Percentiles rank a stretch among this genome's conserved stretches.
Evolutionary conservation across 2,888 invertebrate species (phyloP).

Genomic region (Tolmerus cingulatus): DNA sequence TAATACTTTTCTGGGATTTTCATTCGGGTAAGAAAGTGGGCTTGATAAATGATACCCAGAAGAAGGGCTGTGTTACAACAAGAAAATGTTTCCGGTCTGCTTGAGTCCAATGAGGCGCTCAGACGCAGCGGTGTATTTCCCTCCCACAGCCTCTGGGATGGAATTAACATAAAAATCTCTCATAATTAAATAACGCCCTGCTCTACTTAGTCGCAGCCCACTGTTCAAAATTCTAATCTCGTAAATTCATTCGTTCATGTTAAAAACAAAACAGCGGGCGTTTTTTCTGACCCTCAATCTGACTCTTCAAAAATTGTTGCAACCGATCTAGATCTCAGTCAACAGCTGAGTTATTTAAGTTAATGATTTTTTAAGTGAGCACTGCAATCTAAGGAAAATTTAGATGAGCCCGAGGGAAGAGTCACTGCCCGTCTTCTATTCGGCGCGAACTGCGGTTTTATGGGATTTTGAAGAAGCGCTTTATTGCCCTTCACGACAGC

Average conservation of each 20-base stretch:
- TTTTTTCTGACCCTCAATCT: not conserved
- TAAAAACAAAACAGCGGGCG: not conserved
- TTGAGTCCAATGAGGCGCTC: not conserved
- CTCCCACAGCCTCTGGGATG: not conserved
- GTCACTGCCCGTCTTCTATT: not conserved
- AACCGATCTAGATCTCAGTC: slow-evolving; percentile 24
- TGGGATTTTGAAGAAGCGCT: slow-evolving; percentile 1
- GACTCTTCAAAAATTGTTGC: not conserved
- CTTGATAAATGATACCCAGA: not conserved
- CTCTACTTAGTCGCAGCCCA: not conserved
- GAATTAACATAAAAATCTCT: not conserved
- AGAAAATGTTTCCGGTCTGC: not conserved
- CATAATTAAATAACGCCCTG: not conserved
- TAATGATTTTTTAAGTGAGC: slow-evolving; percentile 34
- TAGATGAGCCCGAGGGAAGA: not conserved
- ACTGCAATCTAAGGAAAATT: not conserved
- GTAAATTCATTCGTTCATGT: not conserved
- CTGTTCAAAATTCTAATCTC: not conserved
- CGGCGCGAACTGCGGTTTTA: not conserved
- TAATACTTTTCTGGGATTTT: not conserved
- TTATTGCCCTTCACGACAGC: slow-evolving; percentile 2
- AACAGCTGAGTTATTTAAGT: slow-evolving; percentile 5
- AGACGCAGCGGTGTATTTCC: not conserved
- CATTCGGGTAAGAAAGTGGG: not conserved
- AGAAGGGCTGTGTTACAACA: not conserved